Evolutionary conservation across 23 tunicate genomes (phyloP).

Genomic region (Ascidia mentula): DNA sequence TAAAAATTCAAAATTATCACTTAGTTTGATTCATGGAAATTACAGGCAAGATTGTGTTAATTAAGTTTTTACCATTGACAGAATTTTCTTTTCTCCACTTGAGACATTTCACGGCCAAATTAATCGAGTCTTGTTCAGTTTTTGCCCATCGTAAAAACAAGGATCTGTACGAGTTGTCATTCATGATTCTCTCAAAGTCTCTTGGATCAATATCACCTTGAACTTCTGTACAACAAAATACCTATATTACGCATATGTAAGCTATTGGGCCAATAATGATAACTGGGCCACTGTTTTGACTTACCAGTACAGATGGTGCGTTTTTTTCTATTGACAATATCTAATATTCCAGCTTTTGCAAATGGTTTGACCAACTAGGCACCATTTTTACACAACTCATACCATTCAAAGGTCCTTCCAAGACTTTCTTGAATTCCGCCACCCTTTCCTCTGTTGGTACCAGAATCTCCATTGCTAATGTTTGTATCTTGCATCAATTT

Average conservation of each 20-base stretch:
- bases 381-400: no score
- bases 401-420: not conserved
- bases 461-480: not conserved
- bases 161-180: slow-evolving; percentile 32
- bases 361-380: no score
- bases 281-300: not conserved
- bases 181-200: not conserved
- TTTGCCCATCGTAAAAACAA: slow-evolving; percentile 65
- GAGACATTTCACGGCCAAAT: slow-evolving; percentile 48
- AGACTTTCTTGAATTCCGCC: not conserved
- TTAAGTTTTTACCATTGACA: slow-evolving; percentile 47
- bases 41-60: not conserved
- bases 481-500: no score
- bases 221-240: not conserved
- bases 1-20: not conserved
- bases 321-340: no score
- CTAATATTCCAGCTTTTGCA: no score
- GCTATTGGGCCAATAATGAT: not conserved
- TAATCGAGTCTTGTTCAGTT: slow-evolving; percentile 31
- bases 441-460: not conserved
- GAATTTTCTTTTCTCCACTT: slow-evolving; percentile 63
- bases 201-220: not conserved
- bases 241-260: not conserved
- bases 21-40: not conserved
- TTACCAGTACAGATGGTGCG: not conserved